Conservation (phyloP, 2,888 invertebrate species). For the Muschampia plurimacula region DNA sequence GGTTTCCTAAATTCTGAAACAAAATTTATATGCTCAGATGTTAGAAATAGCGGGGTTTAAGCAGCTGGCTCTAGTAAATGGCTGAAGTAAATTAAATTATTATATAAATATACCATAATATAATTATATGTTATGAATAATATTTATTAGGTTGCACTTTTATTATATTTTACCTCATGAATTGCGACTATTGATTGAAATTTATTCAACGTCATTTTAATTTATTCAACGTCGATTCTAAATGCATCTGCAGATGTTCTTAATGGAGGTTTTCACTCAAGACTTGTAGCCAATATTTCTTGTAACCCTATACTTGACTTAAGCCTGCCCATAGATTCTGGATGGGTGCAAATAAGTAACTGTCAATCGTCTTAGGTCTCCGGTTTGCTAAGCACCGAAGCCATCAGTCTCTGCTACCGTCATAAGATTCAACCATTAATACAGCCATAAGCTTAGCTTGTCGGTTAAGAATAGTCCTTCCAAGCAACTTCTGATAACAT, state of each 20-base stretch:
- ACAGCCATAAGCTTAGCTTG: conserved; percentile 4
- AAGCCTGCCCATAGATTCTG: conserved; percentile 30
- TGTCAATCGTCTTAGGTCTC: conserved; percentile 26
- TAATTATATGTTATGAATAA: no score
- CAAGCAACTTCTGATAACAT: conserved; percentile 7
- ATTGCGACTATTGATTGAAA: conserved; percentile 7
- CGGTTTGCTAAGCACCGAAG: conserved; percentile 13
- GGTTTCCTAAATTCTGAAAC: no score
- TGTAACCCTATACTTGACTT: conserved; percentile 30
- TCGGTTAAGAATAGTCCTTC: background rate
- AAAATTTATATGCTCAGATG: no score
- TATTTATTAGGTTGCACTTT: no score
- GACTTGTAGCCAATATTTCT: conserved; percentile 33
- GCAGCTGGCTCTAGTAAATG: no score
- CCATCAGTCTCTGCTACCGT: conserved; percentile 31
- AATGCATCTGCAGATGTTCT: conserved; percentile 6
- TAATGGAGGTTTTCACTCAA: conserved; percentile 23
- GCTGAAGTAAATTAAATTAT: no score
- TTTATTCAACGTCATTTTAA: background rate
- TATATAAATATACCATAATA: no score
- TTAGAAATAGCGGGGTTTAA: no score
- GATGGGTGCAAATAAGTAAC: conserved; percentile 26
- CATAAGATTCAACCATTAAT: conserved; percentile 26
- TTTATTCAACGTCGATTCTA: background rate
- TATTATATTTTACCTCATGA: background rate